A percentile compares a stretch with the other conserved stretches of the same genome.
phyloP scores from a whole-genome alignment of 2,113 vertebrate species.

The Helogale parvula region DNA sequence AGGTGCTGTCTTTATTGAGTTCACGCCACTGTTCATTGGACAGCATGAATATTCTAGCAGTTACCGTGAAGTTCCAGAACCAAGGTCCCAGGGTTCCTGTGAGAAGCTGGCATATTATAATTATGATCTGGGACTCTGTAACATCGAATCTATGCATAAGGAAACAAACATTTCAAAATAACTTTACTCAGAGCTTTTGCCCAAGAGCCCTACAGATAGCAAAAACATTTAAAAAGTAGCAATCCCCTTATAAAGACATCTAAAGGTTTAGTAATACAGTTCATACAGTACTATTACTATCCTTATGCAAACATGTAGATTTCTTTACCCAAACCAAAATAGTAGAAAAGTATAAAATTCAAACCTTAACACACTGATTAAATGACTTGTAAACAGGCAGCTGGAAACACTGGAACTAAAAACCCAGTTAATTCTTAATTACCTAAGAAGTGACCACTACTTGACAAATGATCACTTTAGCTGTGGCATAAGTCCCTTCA shows the following conservation, averaged over 20 bases:
- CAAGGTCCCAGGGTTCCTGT: constrained; percentile 85
- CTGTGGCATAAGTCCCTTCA: neutral
- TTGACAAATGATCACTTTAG: neutral
- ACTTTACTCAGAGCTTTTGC: constrained; percentile 64
- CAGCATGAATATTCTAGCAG: constrained; percentile 61
- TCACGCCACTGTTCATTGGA: constrained; percentile 68
- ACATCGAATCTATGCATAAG: constrained; percentile 88
- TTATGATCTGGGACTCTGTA: constrained; percentile 90
- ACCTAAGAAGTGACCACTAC: neutral
- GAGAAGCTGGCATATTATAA: constrained; percentile 86
- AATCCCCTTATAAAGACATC: constrained; percentile 47
- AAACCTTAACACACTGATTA: constrained; percentile 37
- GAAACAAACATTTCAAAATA: constrained; percentile 83
- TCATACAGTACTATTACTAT: neutral
- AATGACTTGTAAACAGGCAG: neutral
- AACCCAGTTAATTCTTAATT: neutral
- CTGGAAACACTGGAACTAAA: constrained; percentile 39
- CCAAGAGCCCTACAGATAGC: constrained; percentile 18
- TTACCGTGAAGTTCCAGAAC: constrained; percentile 91
- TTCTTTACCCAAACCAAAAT: constrained; percentile 57
- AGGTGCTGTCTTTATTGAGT: constrained; percentile 79
- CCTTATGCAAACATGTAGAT: constrained; percentile 34
- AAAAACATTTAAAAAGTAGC: constrained; percentile 62
- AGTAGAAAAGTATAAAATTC: constrained; percentile 18
- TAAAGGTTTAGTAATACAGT: constrained; percentile 22